Evolutionary conservation across 2,797 vertebrate genomes (phyloP).

Genomic region (Protosalanx chinensis): DNA sequence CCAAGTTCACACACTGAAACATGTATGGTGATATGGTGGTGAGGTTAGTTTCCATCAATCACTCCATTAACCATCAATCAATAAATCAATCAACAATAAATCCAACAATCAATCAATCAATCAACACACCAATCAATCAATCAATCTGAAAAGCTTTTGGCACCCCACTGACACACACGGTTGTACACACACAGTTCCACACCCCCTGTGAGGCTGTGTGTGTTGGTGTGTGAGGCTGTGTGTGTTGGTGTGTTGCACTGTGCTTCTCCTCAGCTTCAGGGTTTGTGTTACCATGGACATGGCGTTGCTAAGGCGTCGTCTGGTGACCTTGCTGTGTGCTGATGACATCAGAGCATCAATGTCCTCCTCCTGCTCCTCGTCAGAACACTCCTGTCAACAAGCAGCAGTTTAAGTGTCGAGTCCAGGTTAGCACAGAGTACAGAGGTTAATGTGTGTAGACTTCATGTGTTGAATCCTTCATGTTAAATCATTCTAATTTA

Average conservation of each 20-base stretch:
- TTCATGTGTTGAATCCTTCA: too few relatives aligned
- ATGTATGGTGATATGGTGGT: too few relatives aligned
- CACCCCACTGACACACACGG: too few relatives aligned
- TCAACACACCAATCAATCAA: too few relatives aligned
- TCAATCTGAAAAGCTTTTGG: too few relatives aligned
- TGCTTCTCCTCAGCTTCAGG: neutral
- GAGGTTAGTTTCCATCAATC: too few relatives aligned
- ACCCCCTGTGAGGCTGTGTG: neutral
- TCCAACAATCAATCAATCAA: too few relatives aligned
- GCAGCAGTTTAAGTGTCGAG: neutral
- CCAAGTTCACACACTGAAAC: too few relatives aligned
- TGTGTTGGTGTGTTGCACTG: conserved; percentile 14
- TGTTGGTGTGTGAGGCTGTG: neutral
- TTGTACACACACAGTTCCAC: too few relatives aligned
- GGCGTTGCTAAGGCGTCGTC: conserved; percentile 71
- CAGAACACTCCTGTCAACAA: conserved; percentile 74
- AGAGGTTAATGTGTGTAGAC: neutral
- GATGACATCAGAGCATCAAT: conserved; percentile 78
- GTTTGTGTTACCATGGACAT: conserved; percentile 80
- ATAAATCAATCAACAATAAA: too few relatives aligned
- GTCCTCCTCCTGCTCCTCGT: conserved; percentile 82
- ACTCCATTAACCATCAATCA: too few relatives aligned
- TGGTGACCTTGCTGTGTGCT: conserved; percentile 67
- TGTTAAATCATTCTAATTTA: too few relatives aligned
- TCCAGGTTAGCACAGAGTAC: neutral